Conservation (phyloP, 2,113 vertebrate species). For the Scartelaos histophorus region DNA sequence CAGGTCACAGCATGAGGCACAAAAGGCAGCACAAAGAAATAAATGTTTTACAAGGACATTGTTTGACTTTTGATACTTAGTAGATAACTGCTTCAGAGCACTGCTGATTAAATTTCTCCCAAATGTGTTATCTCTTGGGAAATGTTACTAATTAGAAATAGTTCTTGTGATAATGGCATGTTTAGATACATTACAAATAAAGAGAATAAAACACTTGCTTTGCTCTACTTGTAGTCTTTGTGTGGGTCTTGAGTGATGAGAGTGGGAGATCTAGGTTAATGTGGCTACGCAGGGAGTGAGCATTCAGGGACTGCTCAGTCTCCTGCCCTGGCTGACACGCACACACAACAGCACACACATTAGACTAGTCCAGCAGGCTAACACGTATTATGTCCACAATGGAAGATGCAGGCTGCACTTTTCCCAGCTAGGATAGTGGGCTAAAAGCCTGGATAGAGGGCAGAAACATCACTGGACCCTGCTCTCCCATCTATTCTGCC, state of each 20-base stretch:
- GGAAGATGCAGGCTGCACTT: constrained; percentile 71
- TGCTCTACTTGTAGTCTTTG: constrained; percentile 68
- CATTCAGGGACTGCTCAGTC: constrained; percentile 72
- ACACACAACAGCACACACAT: constrained; percentile 39
- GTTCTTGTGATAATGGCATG: constrained; percentile 64
- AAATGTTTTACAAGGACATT: constrained; percentile 15
- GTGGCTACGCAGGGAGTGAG: constrained; percentile 69
- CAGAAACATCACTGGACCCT: constrained; percentile 64
- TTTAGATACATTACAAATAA: constrained; percentile 75
- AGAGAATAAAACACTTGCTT: constrained; percentile 48
- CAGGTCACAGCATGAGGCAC: constrained; percentile 52
- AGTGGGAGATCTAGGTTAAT: constrained; percentile 73
- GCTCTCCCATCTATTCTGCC: constrained; percentile 68
- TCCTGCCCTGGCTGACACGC: constrained; percentile 58
- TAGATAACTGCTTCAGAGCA: constrained; percentile 46
- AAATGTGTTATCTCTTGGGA: constrained; percentile 61
- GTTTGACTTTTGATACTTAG: constrained; percentile 24
- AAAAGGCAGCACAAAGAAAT: constrained; percentile 14
- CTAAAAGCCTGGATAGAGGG: constrained; percentile 68
- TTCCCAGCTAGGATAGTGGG: constrained; percentile 65
- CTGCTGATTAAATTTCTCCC: constrained; percentile 60
- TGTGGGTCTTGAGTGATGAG: constrained; percentile 69
- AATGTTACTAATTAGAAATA: constrained; percentile 71
- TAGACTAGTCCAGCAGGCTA: constrained; percentile 58
- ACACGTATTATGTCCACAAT: constrained; percentile 72